Conservation (phyloP, 2,113 vertebrate genomes). For the Trinectes maculatus region DNA sequence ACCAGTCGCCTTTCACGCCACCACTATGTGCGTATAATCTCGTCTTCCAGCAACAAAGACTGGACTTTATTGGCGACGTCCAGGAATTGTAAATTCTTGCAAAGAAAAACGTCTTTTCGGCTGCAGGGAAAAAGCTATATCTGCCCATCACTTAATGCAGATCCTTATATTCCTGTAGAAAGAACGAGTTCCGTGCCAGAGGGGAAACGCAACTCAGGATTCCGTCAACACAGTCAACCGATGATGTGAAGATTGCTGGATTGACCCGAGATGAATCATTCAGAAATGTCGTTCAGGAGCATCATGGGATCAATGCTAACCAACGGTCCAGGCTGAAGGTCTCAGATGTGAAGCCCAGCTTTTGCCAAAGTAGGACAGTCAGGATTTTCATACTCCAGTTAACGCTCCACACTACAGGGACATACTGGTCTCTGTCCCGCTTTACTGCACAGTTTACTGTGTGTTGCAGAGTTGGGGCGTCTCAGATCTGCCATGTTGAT, state of each 20-base stretch:
- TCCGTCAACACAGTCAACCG: not conserved
- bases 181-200: too few relatives aligned
- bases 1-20: not conserved
- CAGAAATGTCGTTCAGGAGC: too few relatives aligned
- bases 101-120: not conserved
- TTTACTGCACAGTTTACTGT: conserved; percentile 50
- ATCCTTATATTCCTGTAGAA: too few relatives aligned
- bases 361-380: conserved; percentile 61
- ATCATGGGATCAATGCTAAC: not conserved
- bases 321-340: not conserved
- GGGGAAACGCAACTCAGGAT: too few relatives aligned
- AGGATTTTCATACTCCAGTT: conserved; percentile 71
- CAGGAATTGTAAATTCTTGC: not conserved
- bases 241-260: not conserved
- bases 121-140: not conserved
- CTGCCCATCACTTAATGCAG: not conserved
- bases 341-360: not conserved
- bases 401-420: conserved; percentile 40
- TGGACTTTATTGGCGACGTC: not conserved
- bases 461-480: not conserved
- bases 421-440: conserved; percentile 33
- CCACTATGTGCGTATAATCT: not conserved
- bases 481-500: conserved; percentile 33
- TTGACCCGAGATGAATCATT: not conserved
- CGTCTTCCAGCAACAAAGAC: not conserved